Evolutionary conservation across 2,888 invertebrate species (phyloP).

Genomic region (Rhagium mordax): DNA sequence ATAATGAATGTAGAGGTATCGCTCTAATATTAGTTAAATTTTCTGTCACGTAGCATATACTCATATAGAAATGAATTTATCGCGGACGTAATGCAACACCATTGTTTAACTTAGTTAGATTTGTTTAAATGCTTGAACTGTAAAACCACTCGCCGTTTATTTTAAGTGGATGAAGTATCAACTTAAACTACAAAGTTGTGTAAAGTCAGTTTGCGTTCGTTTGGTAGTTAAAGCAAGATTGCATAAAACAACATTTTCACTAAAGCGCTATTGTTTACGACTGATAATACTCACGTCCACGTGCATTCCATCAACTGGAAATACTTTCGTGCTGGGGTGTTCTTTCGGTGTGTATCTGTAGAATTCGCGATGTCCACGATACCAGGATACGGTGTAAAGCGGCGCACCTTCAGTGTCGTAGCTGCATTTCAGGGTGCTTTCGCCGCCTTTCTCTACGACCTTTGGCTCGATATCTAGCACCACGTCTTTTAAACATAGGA

Average conservation of each 20-base stretch:
- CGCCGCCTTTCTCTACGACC: constrained; percentile 79
- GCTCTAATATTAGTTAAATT: too few species aligned
- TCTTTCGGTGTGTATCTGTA: constrained; percentile 86
- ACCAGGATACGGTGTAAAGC: constrained; percentile 90
- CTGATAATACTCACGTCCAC: constrained; percentile 81
- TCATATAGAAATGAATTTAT: not conserved
- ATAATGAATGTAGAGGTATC: too few species aligned
- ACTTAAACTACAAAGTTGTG: not conserved
- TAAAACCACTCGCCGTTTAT: not conserved
- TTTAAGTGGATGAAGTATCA: not conserved
- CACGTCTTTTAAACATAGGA: constrained; percentile 80
- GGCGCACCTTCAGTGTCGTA: constrained; percentile 84
- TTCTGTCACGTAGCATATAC: too few species aligned
- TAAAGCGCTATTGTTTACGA: constrained; percentile 33
- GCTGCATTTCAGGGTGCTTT: constrained; percentile 80
- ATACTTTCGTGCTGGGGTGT: constrained; percentile 80
- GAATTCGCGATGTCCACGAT: constrained; percentile 87
- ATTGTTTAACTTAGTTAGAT: not conserved
- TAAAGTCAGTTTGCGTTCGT: not conserved
- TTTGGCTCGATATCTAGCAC: constrained; percentile 80
- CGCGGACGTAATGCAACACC: not conserved
- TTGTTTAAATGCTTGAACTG: not conserved
- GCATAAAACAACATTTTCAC: not conserved
- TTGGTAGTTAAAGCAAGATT: not conserved
- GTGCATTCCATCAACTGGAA: constrained; percentile 81